A percentile compares a stretch with the other conserved stretches of the same genome.
Conservation (phyloP, 1,140 invertebrate species). For the Drosophila melanica region DNA sequence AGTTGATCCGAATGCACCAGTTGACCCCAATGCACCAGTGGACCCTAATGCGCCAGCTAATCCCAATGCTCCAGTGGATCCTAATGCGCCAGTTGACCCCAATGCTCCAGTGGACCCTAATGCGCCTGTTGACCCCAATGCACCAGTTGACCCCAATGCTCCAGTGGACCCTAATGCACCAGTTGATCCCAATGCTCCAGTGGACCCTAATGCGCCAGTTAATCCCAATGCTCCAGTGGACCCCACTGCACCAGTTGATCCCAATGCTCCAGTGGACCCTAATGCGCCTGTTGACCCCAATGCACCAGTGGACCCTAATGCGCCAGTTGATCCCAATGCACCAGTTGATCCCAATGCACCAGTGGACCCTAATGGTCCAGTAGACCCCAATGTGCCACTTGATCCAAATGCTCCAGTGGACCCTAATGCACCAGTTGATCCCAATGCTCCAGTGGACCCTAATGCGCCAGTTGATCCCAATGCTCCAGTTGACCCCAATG, state of each 20-base stretch:
- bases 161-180: conserved; percentile 19
- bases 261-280: conserved; percentile 20
- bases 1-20: too few species aligned
- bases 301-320: conserved; percentile 9
- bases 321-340: conserved; percentile 21
- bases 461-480: too few species aligned
- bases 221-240: too few species aligned
- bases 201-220: conserved; percentile 19
- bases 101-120: conserved; percentile 21
- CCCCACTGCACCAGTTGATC: conserved; percentile 27
- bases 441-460: too few species aligned
- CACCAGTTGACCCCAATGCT: conserved; percentile 12
- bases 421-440: too few species aligned
- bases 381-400: conserved; percentile 2
- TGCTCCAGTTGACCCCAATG: too few species aligned
- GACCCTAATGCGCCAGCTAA: conserved; percentile 21
- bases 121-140: too few species aligned
- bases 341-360: conserved; percentile 21
- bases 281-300: conserved; percentile 27
- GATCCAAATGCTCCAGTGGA: too few species aligned
- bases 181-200: conserved; percentile 6
- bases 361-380: conserved; percentile 10
- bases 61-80: conserved; percentile 21
- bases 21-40: too few species aligned
- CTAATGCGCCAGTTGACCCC: conserved; percentile 16